phyloP scores from a whole-genome alignment of 2,797 vertebrate species.

The Menidia menidia region DNA sequence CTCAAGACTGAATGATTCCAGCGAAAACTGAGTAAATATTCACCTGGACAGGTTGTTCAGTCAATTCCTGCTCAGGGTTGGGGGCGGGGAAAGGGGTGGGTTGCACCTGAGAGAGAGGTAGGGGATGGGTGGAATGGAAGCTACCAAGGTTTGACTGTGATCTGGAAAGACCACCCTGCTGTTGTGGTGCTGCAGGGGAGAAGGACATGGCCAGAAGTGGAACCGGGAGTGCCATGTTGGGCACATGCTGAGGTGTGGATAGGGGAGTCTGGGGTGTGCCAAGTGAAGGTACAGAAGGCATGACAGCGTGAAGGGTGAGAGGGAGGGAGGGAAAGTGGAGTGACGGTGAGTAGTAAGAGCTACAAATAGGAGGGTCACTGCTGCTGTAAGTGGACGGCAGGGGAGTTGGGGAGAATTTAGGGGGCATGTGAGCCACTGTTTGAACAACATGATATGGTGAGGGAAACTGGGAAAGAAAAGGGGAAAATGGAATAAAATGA shows the following conservation, averaged over 20 bases:
- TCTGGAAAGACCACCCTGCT: conserved; percentile 58
- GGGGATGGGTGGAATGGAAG: conserved; percentile 64
- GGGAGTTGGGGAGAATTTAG: conserved; percentile 74
- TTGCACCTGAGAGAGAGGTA: conserved; percentile 76
- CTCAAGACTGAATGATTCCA: conserved; percentile 58
- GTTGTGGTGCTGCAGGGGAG: conserved; percentile 60
- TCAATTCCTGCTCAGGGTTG: conserved; percentile 74
- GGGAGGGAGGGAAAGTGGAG: conserved; percentile 81
- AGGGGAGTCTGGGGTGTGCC: conserved; percentile 73
- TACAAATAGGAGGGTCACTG: conserved; percentile 78
- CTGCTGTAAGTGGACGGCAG: conserved; percentile 80
- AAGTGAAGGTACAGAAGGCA: conserved; percentile 53
- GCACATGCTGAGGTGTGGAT: conserved; percentile 66
- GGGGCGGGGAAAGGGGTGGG: conserved; percentile 65
- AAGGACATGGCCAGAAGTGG: conserved; percentile 64
- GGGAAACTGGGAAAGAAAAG: conserved; percentile 88
- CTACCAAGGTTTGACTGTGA: conserved; percentile 62
- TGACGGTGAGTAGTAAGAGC: conserved; percentile 85
- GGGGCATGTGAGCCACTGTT: conserved; percentile 83
- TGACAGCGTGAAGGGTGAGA: conserved; percentile 53
- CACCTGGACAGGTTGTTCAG: conserved; percentile 81
- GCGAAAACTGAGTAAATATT: conserved; percentile 73
- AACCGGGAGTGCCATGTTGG: conserved; percentile 51
- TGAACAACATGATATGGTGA: conserved; percentile 86
- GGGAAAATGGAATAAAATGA: conserved; percentile 73